These are phyloP conservation scores for Tetropium fuscum DNA, from an alignment of 2,888 invertebrate species.

Conservation along the genomic window DNA sequence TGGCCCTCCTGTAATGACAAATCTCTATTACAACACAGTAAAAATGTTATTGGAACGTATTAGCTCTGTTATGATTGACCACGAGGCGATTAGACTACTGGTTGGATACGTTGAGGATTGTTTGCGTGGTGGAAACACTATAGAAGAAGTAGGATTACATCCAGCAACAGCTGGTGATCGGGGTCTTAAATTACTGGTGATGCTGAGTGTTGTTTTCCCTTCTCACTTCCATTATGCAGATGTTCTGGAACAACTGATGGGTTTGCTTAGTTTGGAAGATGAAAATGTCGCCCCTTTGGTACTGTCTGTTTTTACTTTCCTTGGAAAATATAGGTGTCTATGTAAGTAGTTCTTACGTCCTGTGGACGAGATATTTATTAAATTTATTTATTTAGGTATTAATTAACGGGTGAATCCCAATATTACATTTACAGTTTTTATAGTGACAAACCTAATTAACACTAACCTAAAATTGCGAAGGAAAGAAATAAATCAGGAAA, in stretches of 20 bases:
- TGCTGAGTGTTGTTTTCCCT: conserved; percentile 93
- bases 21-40: conserved; percentile 94
- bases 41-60: conserved; percentile 95
- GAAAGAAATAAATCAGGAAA: too few species aligned
- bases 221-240: conserved; percentile 91
- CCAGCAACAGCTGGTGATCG: conserved; percentile 87
- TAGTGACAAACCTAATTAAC: too few species aligned
- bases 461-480: too few species aligned
- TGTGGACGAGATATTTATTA: too few species aligned
- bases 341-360: too few species aligned
- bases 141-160: conserved; percentile 83
- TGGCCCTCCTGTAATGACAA: conserved; percentile 95
- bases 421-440: too few species aligned
- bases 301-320: conserved; percentile 85
- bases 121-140: conserved; percentile 76
- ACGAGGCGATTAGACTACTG: conserved; percentile 78
- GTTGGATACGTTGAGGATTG: conserved; percentile 74
- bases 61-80: conserved; percentile 97
- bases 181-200: conserved; percentile 88
- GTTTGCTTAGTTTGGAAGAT: conserved; percentile 84
- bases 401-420: too few species aligned
- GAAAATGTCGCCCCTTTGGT: conserved; percentile 84
- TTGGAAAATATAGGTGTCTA: conserved; percentile 88
- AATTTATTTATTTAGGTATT: too few species aligned
- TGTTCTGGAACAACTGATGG: conserved; percentile 81